phyloP scores from a whole-genome alignment of 2,888 invertebrate species.

The Patella pellucida region DNA sequence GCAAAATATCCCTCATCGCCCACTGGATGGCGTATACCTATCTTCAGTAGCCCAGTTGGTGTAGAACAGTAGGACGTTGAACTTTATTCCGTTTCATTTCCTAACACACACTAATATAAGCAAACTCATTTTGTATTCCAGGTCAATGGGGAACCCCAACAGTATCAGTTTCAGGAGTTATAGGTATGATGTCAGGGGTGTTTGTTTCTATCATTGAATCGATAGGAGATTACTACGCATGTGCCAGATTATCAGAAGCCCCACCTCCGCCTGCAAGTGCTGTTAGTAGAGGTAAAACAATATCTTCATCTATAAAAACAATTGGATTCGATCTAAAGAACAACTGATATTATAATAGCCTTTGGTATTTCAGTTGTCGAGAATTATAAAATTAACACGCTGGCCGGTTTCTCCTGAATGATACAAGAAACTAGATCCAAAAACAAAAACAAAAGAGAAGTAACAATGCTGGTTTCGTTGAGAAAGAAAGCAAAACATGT shows the following conservation, averaged over 20 bases:
- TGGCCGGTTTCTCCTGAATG: not conserved
- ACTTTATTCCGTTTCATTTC: too few species aligned
- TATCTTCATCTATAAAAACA: not conserved
- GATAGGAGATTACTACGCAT: slow-evolving; percentile 90
- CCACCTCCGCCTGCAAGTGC: slow-evolving; percentile 88
- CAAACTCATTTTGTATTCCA: slow-evolving; percentile 61
- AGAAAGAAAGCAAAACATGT: too few species aligned
- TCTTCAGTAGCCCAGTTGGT: too few species aligned
- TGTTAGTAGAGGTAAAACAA: slow-evolving; percentile 82
- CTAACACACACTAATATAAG: too few species aligned
- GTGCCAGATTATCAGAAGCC: slow-evolving; percentile 80
- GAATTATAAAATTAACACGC: not conserved
- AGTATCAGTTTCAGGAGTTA: slow-evolving; percentile 58
- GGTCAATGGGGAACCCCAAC: slow-evolving; percentile 69
- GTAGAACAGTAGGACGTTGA: too few species aligned
- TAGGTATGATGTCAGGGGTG: slow-evolving; percentile 66
- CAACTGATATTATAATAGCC: not conserved
- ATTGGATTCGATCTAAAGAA: not conserved
- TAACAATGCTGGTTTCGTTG: too few species aligned
- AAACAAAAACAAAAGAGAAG: too few species aligned
- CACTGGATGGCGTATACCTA: too few species aligned
- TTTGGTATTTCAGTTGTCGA: not conserved
- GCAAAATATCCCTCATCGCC: too few species aligned
- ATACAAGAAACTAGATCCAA: not conserved
- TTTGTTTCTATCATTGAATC: slow-evolving; percentile 67